Conservation (phyloP, 64 coral and sea anemone genomes). For the Orbicella faveolata region DNA sequence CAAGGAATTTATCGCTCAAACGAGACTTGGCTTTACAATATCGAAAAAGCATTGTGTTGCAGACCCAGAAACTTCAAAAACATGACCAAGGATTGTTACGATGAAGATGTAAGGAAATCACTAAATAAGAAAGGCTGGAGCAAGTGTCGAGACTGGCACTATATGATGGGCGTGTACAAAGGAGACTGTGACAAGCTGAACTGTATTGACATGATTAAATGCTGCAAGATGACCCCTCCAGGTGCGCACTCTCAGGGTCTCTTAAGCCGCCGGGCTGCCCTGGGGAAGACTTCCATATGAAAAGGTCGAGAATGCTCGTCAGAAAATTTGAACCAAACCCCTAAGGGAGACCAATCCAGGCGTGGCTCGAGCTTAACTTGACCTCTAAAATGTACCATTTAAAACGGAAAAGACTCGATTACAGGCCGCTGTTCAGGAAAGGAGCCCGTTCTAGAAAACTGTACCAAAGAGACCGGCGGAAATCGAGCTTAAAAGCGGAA, state of each 20-base stretch:
- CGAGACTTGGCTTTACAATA: background rate
- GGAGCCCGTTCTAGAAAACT: too few relatives aligned
- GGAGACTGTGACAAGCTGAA: background rate
- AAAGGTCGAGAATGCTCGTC: too few relatives aligned
- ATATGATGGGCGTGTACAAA: background rate
- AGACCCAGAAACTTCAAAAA: background rate
- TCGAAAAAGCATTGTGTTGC: conserved; percentile 1
- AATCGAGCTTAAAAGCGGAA: too few relatives aligned
- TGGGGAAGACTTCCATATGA: too few relatives aligned
- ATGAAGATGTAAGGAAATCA: background rate
- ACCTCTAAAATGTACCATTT: too few relatives aligned
- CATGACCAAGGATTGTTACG: background rate
- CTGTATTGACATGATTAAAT: conserved; percentile 19
- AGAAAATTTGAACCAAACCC: too few relatives aligned
- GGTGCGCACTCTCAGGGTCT: background rate
- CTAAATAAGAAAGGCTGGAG: background rate
- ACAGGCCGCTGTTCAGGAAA: too few relatives aligned
- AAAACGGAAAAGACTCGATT: too few relatives aligned
- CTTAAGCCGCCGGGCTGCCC: too few relatives aligned
- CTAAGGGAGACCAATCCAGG: too few relatives aligned
- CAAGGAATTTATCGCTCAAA: background rate
- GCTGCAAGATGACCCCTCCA: background rate
- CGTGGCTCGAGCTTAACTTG: too few relatives aligned
- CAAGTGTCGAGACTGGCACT: conserved; percentile 8
- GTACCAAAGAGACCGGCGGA: too few relatives aligned